phyloP scores from a whole-genome alignment of 2,888 invertebrate species.

The Pyrrhosoma nymphula region DNA sequence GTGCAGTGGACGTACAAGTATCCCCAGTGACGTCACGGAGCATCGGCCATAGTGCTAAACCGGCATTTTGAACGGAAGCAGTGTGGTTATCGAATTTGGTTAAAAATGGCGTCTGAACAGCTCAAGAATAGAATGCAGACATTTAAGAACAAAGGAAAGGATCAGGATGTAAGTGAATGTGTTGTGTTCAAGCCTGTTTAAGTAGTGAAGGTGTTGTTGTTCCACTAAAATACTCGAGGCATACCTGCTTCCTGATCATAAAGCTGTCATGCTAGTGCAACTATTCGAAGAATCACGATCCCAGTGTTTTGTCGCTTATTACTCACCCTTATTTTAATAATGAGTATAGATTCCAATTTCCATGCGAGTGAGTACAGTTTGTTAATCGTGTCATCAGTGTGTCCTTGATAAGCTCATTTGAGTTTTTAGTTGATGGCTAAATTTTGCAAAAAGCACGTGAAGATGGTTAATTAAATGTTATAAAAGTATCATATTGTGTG shows the following conservation, averaged over 20 bases:
- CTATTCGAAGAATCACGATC: background rate
- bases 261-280: conserved; percentile 44
- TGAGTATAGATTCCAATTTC: background rate
- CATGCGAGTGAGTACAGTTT: no score
- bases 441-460: background rate
- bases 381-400: background rate
- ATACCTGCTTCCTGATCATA: background rate
- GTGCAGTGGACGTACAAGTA: conserved; percentile 60
- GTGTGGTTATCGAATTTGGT: conserved; percentile 70
- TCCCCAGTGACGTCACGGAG: conserved; percentile 70
- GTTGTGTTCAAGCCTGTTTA: background rate
- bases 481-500: no score
- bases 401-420: conserved; percentile 38
- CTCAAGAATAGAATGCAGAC: conserved; percentile 93
- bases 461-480: background rate
- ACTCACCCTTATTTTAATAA: background rate
- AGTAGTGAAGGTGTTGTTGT: background rate
- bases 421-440: background rate
- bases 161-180: conserved; percentile 93
- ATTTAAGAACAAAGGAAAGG: conserved; percentile 99
- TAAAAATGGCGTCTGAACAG: conserved; percentile 85
- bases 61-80: conserved; percentile 72
- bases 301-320: background rate
- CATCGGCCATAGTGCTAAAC: conserved; percentile 69
- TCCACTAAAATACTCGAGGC: background rate